These are phyloP conservation scores for Drosophila baimaii DNA, from an alignment of 1,140 invertebrate genomes.

Conservation along the genomic window DNA sequence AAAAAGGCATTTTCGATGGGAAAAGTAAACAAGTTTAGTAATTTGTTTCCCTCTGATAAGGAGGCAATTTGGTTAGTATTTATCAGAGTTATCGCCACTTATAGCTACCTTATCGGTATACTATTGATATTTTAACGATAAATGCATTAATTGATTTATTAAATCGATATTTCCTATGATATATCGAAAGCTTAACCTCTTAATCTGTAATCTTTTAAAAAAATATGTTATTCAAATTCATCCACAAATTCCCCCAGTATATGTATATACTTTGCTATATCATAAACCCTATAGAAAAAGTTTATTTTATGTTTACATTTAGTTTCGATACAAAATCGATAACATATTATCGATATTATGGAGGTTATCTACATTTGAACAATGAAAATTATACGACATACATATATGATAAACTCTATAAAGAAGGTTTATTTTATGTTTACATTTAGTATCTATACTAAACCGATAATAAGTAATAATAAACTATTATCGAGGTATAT, in stretches of 20 bases:
- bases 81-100: neutral
- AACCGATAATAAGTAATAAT: neutral
- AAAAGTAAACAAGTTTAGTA: constrained; percentile 24
- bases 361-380: neutral
- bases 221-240: no score
- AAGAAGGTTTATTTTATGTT: neutral
- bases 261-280: neutral
- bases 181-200: no score
- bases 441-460: neutral
- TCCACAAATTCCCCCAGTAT: no score
- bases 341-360: no score
- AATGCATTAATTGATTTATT: neutral
- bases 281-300: neutral
- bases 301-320: neutral
- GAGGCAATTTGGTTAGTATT: neutral
- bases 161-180: neutral
- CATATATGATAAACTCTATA: neutral
- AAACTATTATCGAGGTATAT: no score
- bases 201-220: no score
- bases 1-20: neutral
- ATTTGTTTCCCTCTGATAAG: constrained; percentile 1
- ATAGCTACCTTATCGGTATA: no score
- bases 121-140: neutral
- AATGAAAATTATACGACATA: neutral
- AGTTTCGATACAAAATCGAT: neutral